Evolutionary conservation across 2,113 vertebrate genomes (phyloP).

Genomic region (Scophthalmus maximus): DNA sequence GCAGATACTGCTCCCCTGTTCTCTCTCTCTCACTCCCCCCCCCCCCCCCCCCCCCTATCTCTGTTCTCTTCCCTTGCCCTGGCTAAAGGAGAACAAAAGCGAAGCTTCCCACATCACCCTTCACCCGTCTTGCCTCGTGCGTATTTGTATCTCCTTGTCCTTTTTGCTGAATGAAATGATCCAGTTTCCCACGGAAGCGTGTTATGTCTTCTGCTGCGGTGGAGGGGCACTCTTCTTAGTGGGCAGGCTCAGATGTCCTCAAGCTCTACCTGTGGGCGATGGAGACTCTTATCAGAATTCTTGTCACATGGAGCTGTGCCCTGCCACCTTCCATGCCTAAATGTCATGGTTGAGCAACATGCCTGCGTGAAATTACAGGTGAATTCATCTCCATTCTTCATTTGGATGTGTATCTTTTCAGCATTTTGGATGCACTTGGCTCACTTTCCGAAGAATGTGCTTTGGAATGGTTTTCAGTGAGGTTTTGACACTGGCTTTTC

Average conservation of each 20-base stretch:
- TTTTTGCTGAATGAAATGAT: conserved; percentile 72
- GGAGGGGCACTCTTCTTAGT: conserved; percentile 75
- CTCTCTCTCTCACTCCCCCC: conserved; percentile 5
- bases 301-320: conserved; percentile 75
- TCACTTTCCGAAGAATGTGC: conserved; percentile 57
- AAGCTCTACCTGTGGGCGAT: conserved; percentile 82
- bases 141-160: conserved; percentile 41
- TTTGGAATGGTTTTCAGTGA: conserved; percentile 49
- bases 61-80: conserved; percentile 44
- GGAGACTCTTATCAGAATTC: conserved; percentile 80
- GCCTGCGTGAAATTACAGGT: conserved; percentile 47
- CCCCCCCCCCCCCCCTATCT: conserved; percentile 43
- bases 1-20: conserved; percentile 77
- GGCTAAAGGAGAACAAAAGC: conserved; percentile 75
- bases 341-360: conserved; percentile 49
- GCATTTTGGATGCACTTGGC: conserved; percentile 52
- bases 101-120: conserved; percentile 63
- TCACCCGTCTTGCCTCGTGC: conserved; percentile 47
- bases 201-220: conserved; percentile 68
- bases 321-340: conserved; percentile 59
- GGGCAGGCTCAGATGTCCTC: conserved; percentile 77
- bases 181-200: conserved; percentile 67
- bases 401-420: conserved; percentile 59
- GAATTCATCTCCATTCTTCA: conserved; percentile 57
- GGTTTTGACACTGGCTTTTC: conserved; percentile 18